phyloP scores from a whole-genome alignment of 2,113 vertebrate species.

The Podilymbus podiceps region DNA sequence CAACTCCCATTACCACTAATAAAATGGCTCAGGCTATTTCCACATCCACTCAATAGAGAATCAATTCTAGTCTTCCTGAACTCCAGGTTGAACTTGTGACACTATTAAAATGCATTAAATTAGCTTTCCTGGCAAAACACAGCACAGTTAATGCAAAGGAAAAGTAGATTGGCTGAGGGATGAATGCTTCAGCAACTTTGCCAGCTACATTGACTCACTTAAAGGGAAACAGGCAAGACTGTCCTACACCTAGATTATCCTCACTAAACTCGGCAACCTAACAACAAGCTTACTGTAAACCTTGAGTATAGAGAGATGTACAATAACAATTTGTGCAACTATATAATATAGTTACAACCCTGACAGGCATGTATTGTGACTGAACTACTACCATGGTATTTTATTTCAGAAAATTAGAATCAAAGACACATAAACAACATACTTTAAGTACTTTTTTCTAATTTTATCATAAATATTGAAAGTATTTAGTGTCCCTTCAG shows the following conservation, averaged over 20 bases:
- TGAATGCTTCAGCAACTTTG: neutral
- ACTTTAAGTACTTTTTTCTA: neutral
- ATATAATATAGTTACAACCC: neutral
- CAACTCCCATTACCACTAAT: neutral
- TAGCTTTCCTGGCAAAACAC: neutral
- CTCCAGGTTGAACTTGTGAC: neutral
- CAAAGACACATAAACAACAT: neutral
- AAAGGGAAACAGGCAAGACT: neutral
- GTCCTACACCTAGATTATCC: neutral
- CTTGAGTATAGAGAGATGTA: neutral
- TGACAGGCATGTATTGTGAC: neutral
- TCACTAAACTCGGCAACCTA: neutral
- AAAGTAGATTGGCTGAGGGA: neutral
- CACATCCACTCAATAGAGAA: neutral
- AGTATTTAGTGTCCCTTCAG: neutral
- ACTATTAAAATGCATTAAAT: constrained; percentile 3
- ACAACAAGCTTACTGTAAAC: neutral
- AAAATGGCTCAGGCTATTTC: neutral
- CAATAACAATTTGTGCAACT: neutral
- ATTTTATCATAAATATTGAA: neutral
- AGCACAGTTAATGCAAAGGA: neutral
- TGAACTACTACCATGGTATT: neutral
- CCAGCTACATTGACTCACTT: neutral
- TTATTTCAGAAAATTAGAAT: neutral
- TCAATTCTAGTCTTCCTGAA: neutral